These are phyloP conservation scores for Pampusana beccarii DNA, from an alignment of 2,113 vertebrate genomes.

Conservation along the genomic window DNA sequence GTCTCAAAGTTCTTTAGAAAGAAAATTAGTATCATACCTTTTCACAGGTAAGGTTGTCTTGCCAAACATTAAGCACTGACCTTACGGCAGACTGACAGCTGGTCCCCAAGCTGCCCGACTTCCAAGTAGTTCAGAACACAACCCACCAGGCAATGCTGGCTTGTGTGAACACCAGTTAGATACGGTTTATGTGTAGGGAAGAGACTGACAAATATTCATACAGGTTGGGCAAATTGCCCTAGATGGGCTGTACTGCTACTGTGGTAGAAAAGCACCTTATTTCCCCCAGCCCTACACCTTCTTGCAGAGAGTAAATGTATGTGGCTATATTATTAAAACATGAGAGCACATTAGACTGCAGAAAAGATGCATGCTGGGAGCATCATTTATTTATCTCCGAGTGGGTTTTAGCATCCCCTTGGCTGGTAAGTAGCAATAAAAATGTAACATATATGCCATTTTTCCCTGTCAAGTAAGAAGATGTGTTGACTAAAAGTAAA, in stretches of 20 bases:
- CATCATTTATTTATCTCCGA: background rate
- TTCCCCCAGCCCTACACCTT: background rate
- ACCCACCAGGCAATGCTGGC: background rate
- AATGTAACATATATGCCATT: background rate
- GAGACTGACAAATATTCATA: background rate
- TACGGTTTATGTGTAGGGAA: background rate
- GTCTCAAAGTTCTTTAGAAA: background rate
- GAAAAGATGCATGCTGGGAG: background rate
- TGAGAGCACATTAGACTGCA: background rate
- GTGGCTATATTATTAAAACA: background rate
- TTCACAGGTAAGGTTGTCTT: background rate
- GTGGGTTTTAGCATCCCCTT: background rate
- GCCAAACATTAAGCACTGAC: background rate
- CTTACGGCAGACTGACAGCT: background rate
- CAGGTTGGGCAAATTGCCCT: background rate
- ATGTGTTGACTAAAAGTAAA: background rate
- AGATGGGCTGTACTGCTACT: background rate
- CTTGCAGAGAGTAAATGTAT: background rate
- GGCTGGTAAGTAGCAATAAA: slow-evolving; percentile 13
- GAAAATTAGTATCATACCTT: background rate
- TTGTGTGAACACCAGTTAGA: background rate
- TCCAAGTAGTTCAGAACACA: background rate
- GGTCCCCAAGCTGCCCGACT: background rate
- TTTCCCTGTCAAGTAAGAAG: background rate
- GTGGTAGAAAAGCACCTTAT: background rate